Evolutionary conservation across 2,797 vertebrate genomes (phyloP).

Genomic region (Heterohyrax brucei): DNA sequence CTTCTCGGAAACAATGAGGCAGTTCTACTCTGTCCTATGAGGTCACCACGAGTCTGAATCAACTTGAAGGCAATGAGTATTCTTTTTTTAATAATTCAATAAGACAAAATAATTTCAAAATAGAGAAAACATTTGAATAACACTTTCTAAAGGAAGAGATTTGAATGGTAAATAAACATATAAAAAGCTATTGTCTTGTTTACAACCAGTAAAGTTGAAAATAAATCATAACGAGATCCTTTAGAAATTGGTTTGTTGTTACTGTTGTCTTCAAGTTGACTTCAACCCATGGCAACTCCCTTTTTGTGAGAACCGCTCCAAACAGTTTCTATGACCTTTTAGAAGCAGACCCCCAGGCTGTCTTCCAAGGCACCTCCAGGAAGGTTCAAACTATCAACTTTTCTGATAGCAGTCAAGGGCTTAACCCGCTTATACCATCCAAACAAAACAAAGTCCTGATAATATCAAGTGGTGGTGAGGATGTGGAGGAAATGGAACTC

Average conservation of each 20-base stretch:
- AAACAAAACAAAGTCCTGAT: background rate
- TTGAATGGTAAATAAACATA: background rate
- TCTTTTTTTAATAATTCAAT: no score
- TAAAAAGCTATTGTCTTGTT: conserved; percentile 20
- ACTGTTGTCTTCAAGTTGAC: background rate
- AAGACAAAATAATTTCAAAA: background rate
- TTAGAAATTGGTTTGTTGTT: background rate
- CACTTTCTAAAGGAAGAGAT: background rate
- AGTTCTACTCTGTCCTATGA: no score
- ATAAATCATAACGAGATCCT: background rate
- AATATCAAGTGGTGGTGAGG: background rate
- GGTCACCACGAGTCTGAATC: no score
- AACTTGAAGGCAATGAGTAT: no score
- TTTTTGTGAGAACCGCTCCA: background rate
- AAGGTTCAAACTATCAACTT: background rate
- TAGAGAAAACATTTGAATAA: background rate
- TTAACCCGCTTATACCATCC: background rate
- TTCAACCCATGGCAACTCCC: no score
- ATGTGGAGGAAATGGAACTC: background rate
- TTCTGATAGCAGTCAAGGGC: background rate
- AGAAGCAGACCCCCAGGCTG: background rate
- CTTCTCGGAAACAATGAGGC: no score
- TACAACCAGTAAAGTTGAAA: conserved; percentile 36
- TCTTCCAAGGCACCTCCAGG: background rate
- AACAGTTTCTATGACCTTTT: background rate